A percentile compares a stretch with the other conserved stretches of the same genome.
These are phyloP conservation scores for Alca torda DNA, from an alignment of 2,797 vertebrate species.

Conservation along the genomic window DNA sequence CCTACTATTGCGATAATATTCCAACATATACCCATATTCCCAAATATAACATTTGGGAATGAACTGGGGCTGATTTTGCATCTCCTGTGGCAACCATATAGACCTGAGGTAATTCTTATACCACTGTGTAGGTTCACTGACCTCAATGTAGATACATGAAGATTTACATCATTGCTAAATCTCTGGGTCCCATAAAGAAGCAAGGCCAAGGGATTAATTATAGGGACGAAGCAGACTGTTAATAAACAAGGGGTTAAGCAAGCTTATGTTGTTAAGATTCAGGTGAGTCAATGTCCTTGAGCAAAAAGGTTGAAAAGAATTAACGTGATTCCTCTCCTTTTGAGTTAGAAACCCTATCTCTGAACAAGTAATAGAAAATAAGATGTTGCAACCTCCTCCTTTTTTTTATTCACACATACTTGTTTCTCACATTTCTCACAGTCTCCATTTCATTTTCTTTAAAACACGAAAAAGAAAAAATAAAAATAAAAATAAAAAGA, in stretches of 20 bases:
- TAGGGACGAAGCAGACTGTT: not conserved
- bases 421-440: not conserved
- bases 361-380: not conserved
- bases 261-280: not conserved
- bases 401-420: not conserved
- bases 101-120: not conserved
- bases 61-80: not conserved
- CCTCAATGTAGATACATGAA: rapidly evolving
- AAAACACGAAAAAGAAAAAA: not conserved
- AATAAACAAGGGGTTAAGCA: not conserved
- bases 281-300: not conserved
- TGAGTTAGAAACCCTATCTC: not conserved
- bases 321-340: not conserved
- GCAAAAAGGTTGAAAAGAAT: not conserved
- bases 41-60: not conserved
- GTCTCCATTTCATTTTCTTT: not conserved
- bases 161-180: not conserved
- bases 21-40: no score
- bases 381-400: not conserved
- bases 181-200: not conserved
- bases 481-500: not conserved
- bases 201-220: not conserved
- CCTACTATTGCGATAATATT: not conserved
- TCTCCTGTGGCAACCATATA: not conserved
- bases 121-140: not conserved